Conservation (phyloP, 2,888 invertebrate species). For the Myopa testacea region DNA sequence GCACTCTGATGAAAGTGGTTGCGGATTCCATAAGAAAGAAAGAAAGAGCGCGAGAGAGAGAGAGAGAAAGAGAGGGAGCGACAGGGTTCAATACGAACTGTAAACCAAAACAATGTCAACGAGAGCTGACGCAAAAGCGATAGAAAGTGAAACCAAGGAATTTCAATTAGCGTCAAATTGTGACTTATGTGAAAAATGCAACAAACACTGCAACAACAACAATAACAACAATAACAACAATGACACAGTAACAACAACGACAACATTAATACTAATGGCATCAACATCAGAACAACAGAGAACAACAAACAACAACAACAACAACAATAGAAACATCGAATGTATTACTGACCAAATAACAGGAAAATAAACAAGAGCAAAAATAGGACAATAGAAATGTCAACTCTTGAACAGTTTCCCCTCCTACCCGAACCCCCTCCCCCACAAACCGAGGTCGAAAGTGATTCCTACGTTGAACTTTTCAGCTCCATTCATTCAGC, state of each 20-base stretch:
- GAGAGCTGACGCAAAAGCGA: neutral
- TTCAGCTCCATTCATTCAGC: too few relatives aligned
- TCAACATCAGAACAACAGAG: neutral
- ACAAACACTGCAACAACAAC: conserved; percentile 1
- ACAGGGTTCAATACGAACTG: neutral
- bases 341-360: too few relatives aligned
- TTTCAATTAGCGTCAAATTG: conserved; percentile 33
- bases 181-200: conserved; percentile 10
- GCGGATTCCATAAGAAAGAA: neutral
- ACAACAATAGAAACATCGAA: too few relatives aligned
- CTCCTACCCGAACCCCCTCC: too few relatives aligned
- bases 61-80: neutral
- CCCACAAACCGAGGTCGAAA: too few relatives aligned
- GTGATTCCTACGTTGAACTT: too few relatives aligned
- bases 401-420: too few relatives aligned
- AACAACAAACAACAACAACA: too few relatives aligned
- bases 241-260: neutral
- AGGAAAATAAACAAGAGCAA: too few relatives aligned
- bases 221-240: conserved; percentile 4
- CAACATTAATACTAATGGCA: neutral
- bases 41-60: neutral
- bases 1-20: too few relatives aligned
- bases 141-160: conserved; percentile 16
- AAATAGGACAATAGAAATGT: too few relatives aligned
- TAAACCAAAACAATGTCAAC: neutral